Evolutionary conservation across 2,113 vertebrate species (phyloP), one percentile per base, ranked within the genome.

Genomic region (Chaetodon trifascialis): DNA sequence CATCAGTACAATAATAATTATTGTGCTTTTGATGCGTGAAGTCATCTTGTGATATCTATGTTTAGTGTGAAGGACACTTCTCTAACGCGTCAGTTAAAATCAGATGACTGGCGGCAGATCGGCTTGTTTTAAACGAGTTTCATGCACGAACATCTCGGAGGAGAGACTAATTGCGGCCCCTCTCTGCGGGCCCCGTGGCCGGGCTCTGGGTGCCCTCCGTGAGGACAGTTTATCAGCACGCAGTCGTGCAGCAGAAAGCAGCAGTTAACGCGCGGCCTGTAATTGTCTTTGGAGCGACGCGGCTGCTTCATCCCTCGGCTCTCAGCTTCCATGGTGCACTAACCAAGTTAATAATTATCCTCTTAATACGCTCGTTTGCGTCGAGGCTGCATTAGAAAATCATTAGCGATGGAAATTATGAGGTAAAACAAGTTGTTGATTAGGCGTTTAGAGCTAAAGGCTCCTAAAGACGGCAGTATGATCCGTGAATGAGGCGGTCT

Each of bases 371-470:
- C 82, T 88, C 90, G 87, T 93, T 94, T 89, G 86, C 72, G 62
- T 58, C 2, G 76, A 84, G 88, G 87, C 72, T 86, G 93, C 92
- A 94, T 95, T 96, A 95, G 94, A 95, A 95, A 96, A 95, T 95
- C 93, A 95, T 96, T 96, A 95, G 70, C 91, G 93, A 88, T 89
- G 91, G 87, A 93, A 93, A 95, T 95, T 74, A 95, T 91, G 91
- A 89, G 81, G 75, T 91, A 82, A 89, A 94, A 96, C 94, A 96
- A 91, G 93, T 90, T 93, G 95, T 94, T 94, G 92, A 96, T 94
- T 88, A 89, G 93, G 92, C 85, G 80, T 95, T 95, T 95, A 95
- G 90, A 91, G 90, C 84, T 93, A 94, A 95, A 94, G 90, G 88
- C 80, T 92, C 87, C 82, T 15, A 93, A 94, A 89, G 73, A 85